phyloP scores from a whole-genome alignment of 23 tunicate genomes.

The Corella eumyota region DNA sequence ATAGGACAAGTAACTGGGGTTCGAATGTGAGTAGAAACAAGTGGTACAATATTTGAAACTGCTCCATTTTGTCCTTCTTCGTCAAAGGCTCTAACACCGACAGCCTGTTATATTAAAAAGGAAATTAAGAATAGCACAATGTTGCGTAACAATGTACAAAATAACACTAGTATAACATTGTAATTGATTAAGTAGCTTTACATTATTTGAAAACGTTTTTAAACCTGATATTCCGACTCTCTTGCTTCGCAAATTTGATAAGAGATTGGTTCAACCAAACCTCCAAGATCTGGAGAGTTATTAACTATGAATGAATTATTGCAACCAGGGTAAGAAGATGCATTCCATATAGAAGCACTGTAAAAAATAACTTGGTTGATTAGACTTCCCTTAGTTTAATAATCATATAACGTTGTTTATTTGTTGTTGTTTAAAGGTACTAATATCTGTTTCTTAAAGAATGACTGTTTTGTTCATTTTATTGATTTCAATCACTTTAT shows the following conservation, averaged over 20 bases:
- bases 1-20: constrained; percentile 16
- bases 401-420: not conserved
- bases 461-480: too few relatives aligned
- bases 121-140: constrained; percentile 1
- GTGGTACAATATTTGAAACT: constrained; percentile 35
- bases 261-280: constrained; percentile 9
- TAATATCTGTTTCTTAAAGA: too few relatives aligned
- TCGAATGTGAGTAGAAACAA: too few relatives aligned
- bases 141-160: constrained; percentile 1
- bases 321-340: constrained; percentile 39
- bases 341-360: constrained; percentile 18
- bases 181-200: not conserved
- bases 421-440: too few relatives aligned
- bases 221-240: constrained; percentile 45
- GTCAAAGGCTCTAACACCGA: constrained; percentile 44
- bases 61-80: constrained; percentile 44
- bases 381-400: not conserved
- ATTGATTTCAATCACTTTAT: too few relatives aligned
- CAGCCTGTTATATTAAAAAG: constrained; percentile 31
- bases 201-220: not conserved
- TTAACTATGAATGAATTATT: constrained; percentile 46
- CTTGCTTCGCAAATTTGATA: constrained; percentile 49
- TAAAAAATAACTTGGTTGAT: too few relatives aligned
- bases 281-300: constrained; percentile 8
- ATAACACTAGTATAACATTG: not conserved